Base-by-base conservation (phyloP, 1,140 invertebrate genomes). In the Hyposmocoma kahamanoa region DNA sequence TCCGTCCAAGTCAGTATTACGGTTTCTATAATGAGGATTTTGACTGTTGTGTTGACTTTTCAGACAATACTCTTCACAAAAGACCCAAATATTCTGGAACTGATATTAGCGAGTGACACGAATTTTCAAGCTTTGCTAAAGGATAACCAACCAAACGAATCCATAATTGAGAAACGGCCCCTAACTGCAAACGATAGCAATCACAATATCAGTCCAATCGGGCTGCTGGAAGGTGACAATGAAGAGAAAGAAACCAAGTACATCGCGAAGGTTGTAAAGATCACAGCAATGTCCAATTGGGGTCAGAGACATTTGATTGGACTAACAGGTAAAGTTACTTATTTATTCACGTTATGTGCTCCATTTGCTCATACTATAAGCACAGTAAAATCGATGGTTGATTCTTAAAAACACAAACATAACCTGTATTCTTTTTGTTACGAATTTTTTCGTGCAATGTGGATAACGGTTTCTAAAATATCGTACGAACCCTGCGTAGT, bases 31-130 rank as follows among this genome's bases (percentile, higher is more conserved):
- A n/a, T n/a, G n/a, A n/a, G 6, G 24, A 28, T 11, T 6, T 28
- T 28, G 24, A 28, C 24, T 28, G n/a, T n/a, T n/a, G n/a, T n/a
- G n/a, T n/a, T n/a, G n/a, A n/a, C n/a, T 46, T 73, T 90, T 32
- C 80, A 96, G 94, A 95, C 93, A 13, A 94, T 96, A 59, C 80
- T 96, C 43, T 96, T 95, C 73, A 95, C 94, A 19, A 93, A 90
- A 45, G 90, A 94, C 65, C 90, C 94, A 43, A 68, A 76, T 17
- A 94, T 95, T 47, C 80, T 96, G 19, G 92, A 95, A 76, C 71
- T 87, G n/a, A 90, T 96, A 42, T 89, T 92, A 42, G 70, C 88
- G 32, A 90, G 94, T 72, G 94, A 95, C 77, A 86, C 86, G 49
- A 90, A 89, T 18, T 94, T 91, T 79, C 87, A 89, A 61, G 79